These are phyloP conservation scores for Malurus cyaneus DNA, from an alignment of 2,113 vertebrate genomes.

Conservation along the genomic window DNA sequence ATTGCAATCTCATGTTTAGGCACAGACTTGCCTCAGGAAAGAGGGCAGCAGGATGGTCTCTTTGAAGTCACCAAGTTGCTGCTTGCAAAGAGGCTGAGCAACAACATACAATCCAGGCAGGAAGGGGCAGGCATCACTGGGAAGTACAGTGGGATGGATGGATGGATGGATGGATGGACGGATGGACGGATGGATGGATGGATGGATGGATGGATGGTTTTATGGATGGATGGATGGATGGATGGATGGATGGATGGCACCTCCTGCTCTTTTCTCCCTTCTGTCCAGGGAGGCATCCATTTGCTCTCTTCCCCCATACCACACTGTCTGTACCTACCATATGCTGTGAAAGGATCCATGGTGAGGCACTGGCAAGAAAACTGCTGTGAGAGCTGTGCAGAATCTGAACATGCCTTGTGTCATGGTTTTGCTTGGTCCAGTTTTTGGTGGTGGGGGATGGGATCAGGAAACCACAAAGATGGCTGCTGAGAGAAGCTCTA, in stretches of 20 bases:
- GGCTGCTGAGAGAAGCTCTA: too few species aligned
- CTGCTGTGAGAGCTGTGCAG: neutral
- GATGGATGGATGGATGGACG: neutral
- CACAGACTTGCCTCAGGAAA: neutral
- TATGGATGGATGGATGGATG: neutral
- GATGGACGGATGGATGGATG: neutral
- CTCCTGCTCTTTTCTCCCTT: neutral
- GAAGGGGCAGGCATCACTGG: neutral
- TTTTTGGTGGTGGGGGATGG: too few species aligned
- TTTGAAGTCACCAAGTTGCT: neutral
- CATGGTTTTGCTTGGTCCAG: too few species aligned
- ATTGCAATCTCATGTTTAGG: neutral
- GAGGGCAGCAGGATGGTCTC: neutral
- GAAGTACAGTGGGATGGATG: accelerated
- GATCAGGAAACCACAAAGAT: too few species aligned
- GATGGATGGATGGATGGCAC: neutral
- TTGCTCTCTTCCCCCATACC: neutral
- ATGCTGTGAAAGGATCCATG: neutral
- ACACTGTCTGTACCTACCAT: accelerated
- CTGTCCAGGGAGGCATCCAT: accelerated
- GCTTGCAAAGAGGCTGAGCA: neutral
- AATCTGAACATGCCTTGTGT: neutral
- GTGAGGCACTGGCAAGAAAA: neutral
- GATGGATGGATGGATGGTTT: neutral
- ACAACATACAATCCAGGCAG: accelerated